Evolutionary conservation across 2,797 vertebrate genomes (phyloP).

Genomic region (Lepilemur ruficaudatus): DNA sequence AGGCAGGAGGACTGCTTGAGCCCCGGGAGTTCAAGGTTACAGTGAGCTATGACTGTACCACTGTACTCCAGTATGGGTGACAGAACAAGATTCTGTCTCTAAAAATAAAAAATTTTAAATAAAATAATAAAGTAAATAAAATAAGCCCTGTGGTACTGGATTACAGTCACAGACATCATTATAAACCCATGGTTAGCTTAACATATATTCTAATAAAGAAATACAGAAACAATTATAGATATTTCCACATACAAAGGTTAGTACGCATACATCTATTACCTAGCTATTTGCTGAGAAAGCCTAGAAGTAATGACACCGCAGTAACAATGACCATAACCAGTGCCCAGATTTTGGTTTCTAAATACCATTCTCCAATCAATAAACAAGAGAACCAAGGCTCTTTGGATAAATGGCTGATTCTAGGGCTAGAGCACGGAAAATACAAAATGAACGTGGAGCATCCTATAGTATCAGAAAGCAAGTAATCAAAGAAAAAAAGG

Average conservation of each 20-base stretch:
- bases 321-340: background rate
- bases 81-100: background rate
- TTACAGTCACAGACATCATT: background rate
- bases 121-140: background rate
- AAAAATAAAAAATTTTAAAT: background rate
- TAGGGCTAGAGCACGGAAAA: background rate
- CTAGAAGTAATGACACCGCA: background rate
- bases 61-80: background rate
- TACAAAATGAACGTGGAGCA: background rate
- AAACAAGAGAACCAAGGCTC: background rate
- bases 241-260: background rate
- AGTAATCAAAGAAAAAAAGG: background rate
- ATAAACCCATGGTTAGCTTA: background rate
- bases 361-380: background rate
- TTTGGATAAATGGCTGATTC: background rate
- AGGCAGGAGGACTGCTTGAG: background rate
- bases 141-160: background rate
- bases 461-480: background rate
- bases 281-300: background rate
- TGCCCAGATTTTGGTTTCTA: background rate
- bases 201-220: background rate
- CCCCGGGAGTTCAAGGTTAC: background rate
- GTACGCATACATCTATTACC: background rate
- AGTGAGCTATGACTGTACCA: background rate
- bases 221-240: background rate